Percentiles rank a stretch among this genome's conserved stretches.
Evolutionary conservation across 2,797 vertebrate genomes (phyloP).

Genomic region (Bucorvus abyssinicus): DNA sequence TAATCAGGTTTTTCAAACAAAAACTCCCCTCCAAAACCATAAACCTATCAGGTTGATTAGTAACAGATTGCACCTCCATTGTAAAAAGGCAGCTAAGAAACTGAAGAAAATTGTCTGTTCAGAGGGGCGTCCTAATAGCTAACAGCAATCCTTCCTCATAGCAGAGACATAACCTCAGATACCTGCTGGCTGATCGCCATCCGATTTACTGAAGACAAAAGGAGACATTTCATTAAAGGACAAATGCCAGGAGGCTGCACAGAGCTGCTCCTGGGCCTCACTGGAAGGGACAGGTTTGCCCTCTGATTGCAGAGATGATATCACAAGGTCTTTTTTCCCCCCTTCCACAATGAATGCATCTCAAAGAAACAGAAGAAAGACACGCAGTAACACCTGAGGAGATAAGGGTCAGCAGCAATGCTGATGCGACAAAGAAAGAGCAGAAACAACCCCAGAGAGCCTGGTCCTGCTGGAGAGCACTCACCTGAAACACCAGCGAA

Average conservation of each 20-base stretch:
- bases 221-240: conserved; percentile 3
- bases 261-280: background rate
- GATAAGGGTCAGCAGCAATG: background rate
- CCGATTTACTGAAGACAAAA: conserved; percentile 4
- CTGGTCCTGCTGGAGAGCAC: background rate
- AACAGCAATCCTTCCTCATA: background rate
- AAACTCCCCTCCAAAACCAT: background rate
- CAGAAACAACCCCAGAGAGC: background rate
- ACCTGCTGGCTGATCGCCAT: background rate
- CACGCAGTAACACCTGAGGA: background rate
- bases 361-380: background rate
- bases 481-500: background rate
- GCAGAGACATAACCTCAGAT: background rate
- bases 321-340: background rate
- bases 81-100: conserved; percentile 6
- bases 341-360: background rate
- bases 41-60: background rate
- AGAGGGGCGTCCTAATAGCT: background rate
- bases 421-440: background rate
- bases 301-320: background rate
- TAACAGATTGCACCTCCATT: background rate
- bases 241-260: background rate
- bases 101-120: background rate
- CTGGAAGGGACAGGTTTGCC: background rate
- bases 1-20: background rate